Base-by-base conservation (phyloP, 2,797 vertebrate genomes). In the Syndactyla subalaris region DNA sequence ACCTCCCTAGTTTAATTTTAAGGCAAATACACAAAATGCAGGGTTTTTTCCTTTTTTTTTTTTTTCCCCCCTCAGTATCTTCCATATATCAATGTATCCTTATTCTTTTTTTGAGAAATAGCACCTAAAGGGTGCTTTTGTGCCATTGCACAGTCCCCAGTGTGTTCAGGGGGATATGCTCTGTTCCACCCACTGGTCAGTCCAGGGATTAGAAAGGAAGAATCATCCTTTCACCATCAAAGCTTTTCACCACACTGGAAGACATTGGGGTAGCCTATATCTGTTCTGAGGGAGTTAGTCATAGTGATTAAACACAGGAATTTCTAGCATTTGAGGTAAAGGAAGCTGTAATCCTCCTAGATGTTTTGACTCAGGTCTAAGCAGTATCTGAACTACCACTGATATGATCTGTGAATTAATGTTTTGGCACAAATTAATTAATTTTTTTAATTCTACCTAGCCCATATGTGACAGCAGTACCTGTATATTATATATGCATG, bases 111-210 rank as follows among this genome's bases (percentile, higher is more conserved):
- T 17, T 62, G 32, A 68, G 22, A 88, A 88, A 36, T 11, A 71
- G 6, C 22, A 61, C 26, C 16, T 66, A 17, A 36, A 5, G 9
- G 6, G 17, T 80, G 22, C 17, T 61, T 71, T 45, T 49, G 20
- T 46, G 30, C 4, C 43, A 38, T 57, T n/a, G 2, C 17, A n/a
- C 3, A 1, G 41, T 76, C 15, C 17, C 21, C 1, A 1, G 6
- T 57, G 30, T 30, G 24, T 67, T 62, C 34, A 48, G 38, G 72
- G 45, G 14, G 14, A 21, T 81, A 27, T 41, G 10, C 7, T 38
- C 22, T 27, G n/a, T 58, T n/a, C 18, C 14, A 46, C 7, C 7
- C 24, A 12, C 17, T 41, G 27, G 17, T 7, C 34, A n/a, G 11
- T 30, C 13, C 41, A 39, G 18, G 7, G 5, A 39, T 38, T 61